These are phyloP conservation scores for Babylonia areolata DNA, from an alignment of 1,140 invertebrate genomes.

Conservation along the genomic window DNA sequence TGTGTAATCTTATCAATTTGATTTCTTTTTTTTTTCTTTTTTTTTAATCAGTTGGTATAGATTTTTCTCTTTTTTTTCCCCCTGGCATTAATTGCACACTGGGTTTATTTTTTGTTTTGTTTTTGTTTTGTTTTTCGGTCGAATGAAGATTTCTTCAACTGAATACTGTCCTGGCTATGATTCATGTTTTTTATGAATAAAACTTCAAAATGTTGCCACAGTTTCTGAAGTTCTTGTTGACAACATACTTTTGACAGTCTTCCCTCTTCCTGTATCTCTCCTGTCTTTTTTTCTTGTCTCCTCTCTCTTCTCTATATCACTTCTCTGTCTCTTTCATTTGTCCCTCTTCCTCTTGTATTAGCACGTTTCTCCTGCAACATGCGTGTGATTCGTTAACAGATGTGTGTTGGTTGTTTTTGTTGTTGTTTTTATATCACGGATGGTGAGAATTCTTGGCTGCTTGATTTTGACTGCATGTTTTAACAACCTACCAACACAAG, in stretches of 20 bases:
- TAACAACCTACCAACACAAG: too few relatives aligned
- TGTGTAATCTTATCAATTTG: neutral
- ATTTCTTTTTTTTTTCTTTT: too few relatives aligned
- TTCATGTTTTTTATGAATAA: constrained; percentile 43
- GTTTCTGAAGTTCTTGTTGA: neutral
- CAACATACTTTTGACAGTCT: neutral
- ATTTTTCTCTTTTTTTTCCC: neutral
- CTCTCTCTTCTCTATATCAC: neutral
- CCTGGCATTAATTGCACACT: neutral
- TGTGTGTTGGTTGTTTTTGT: neutral
- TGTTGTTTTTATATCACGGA: too few relatives aligned
- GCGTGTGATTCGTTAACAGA: too few relatives aligned
- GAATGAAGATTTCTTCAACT: constrained; percentile 29
- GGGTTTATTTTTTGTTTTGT: too few relatives aligned
- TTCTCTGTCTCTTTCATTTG: neutral
- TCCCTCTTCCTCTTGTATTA: neutral
- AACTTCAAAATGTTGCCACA: constrained; percentile 12
- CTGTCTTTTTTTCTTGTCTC: neutral
- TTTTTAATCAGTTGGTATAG: too few relatives aligned
- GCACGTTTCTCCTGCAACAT: too few relatives aligned
- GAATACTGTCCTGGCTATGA: constrained; percentile 36
- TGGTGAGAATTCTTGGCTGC: too few relatives aligned
- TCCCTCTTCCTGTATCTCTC: neutral
- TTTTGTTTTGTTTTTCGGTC: neutral
- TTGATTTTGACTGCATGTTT: too few relatives aligned